Base-by-base conservation (phyloP, 2,113 vertebrate genomes). In the Cynoglossus semilaevis region DNA sequence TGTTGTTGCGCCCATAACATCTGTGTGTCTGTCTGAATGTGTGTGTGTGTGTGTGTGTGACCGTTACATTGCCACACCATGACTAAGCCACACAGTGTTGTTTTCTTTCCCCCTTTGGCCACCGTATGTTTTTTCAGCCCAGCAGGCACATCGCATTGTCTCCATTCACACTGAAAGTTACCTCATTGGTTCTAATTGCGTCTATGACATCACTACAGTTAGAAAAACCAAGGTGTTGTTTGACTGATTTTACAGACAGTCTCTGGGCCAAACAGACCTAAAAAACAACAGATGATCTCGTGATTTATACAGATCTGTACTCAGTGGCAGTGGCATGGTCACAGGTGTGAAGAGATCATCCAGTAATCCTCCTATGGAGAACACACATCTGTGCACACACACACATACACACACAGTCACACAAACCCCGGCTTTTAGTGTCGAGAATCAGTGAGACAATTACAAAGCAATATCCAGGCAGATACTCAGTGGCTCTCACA, bases 401-500 rank as follows among this genome's bases (percentile, higher is more conserved):
- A 73, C 34, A 55, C 34, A 58, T 46, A 50, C 10, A 63, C 19
- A 57, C 38, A 35, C 16, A 74, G 15, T 73, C 63, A 53, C 54
- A 59, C 66, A 38, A 13, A 13, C 10, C 10, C 7, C 4, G 38
- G 80, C 71, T 78, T 85, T 87, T 80, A 87, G 86, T 88, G 83
- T 79, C 10, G 75, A 83, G 83, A 86, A 89, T 85, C 71, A 61
- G 62, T 52, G 58, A 66, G 84, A 83, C 82, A 81, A 88, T 89
- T 87, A 86, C 83, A 89, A 88, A 88, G 86, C 84, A 82, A 87
- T 83, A 84, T 85, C 84, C 88, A 79, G 87, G 74, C 86, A 88
- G 84, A 89, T 81, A 81, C 79, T 85, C 74, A 64, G 58, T 74
- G 82, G 67, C 84, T 85, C 76, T 84, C 83, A 80, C 76, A 78